Conservation (phyloP, 2,888 invertebrate genomes). For the Suillia variegata region DNA sequence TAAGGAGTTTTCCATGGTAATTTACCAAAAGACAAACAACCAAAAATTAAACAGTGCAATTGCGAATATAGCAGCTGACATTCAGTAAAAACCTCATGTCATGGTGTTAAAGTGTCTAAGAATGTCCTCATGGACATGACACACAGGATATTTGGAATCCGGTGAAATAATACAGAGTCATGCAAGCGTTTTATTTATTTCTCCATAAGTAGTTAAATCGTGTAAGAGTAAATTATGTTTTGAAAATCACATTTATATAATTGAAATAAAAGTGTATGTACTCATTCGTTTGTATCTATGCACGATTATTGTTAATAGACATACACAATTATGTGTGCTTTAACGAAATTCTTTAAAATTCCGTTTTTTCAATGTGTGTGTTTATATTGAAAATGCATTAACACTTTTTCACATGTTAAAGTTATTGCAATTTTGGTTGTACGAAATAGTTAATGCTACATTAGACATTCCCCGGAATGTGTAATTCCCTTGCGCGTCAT, state of each 20-base stretch:
- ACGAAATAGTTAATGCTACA: conserved; percentile 22
- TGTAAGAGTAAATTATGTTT: no score
- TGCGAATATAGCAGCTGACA: conserved; percentile 26
- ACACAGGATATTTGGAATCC: conserved; percentile 19
- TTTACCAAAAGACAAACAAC: neutral
- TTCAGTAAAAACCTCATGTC: conserved; percentile 21
- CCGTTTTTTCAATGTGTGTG: no score
- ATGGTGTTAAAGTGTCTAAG: conserved; percentile 16
- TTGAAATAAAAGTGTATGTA: no score
- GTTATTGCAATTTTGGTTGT: neutral
- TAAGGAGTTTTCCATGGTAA: conserved; percentile 25
- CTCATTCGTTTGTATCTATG: no score
- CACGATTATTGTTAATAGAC: no score
- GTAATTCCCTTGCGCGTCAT: conserved; percentile 55
- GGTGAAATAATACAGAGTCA: conserved; percentile 15
- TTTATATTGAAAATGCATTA: neutral
- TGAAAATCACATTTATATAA: no score
- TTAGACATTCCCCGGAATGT: conserved; percentile 18
- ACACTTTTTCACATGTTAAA: neutral
- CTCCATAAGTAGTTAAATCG: no score
- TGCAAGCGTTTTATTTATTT: conserved; percentile 11
- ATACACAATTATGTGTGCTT: no score
- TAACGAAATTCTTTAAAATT: no score
- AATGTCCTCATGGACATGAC: conserved; percentile 11
- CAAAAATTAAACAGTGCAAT: neutral